Evolutionary conservation across 2,113 vertebrate genomes (phyloP).

Genomic region (Psilopsiagon aurifrons): DNA sequence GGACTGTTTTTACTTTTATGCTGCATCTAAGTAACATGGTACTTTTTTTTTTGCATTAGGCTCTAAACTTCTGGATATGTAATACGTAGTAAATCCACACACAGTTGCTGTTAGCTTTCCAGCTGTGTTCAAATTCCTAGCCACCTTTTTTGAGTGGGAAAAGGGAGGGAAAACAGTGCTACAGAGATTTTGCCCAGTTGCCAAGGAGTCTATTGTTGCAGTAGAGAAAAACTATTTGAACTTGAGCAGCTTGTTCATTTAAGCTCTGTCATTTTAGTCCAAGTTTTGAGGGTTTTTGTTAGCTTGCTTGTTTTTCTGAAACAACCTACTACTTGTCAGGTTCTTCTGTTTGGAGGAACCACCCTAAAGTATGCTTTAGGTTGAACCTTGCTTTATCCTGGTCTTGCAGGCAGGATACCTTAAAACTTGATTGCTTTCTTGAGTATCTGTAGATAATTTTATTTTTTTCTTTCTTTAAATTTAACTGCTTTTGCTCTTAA

Average conservation of each 20-base stretch:
- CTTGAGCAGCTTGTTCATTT: not conserved
- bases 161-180: not conserved
- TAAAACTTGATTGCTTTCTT: not conserved
- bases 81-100: not conserved
- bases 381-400: not conserved
- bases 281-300: not conserved
- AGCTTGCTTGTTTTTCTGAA: not conserved
- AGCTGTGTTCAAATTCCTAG: not conserved
- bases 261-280: not conserved
- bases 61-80: not conserved
- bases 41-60: not conserved
- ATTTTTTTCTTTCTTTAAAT: not conserved
- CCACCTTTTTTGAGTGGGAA: not conserved
- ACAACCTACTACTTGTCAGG: not conserved
- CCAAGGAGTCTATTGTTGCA: not conserved
- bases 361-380: not conserved
- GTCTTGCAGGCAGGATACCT: not conserved
- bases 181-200: not conserved
- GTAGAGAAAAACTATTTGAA: not conserved
- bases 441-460: not conserved
- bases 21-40: not conserved
- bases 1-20: not conserved
- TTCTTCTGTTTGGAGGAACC: not conserved
- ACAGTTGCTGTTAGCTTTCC: not conserved
- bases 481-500: not conserved